Conservation (phyloP, 2,888 invertebrate species). For the Scaptomyza polygonia region DNA sequence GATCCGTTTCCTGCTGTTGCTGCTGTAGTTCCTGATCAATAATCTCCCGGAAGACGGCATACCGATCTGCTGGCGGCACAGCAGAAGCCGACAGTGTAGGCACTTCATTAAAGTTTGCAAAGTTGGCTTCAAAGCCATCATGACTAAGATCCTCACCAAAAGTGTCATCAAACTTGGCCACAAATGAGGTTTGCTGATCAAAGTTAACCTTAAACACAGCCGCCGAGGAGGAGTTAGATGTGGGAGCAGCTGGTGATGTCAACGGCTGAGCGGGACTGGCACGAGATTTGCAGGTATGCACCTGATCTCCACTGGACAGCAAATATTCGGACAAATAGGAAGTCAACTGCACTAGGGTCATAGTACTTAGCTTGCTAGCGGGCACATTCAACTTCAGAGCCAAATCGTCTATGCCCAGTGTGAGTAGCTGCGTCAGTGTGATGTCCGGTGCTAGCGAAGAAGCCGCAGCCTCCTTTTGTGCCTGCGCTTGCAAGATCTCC, state of each 20-base stretch:
- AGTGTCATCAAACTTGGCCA: conserved; percentile 88
- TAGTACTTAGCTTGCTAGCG: conserved; percentile 90
- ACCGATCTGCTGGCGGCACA: conserved; percentile 90
- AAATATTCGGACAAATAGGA: conserved; percentile 88
- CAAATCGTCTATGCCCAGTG: conserved; percentile 92
- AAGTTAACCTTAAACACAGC: conserved; percentile 84
- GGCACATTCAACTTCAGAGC: conserved; percentile 91
- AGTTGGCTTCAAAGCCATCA: conserved; percentile 87
- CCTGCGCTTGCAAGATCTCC: conserved; percentile 80
- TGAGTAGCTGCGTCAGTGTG: conserved; percentile 92
- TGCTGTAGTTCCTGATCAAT: conserved; percentile 90
- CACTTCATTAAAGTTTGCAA: conserved; percentile 86
- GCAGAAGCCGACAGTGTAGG: conserved; percentile 52
- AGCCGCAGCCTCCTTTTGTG: conserved; percentile 40
- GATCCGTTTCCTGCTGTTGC: conserved; percentile 84
- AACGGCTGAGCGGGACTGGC: conserved; percentile 35
- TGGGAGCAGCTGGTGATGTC: conserved; percentile 19
- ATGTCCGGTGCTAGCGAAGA: conserved; percentile 86
- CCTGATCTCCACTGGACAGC: conserved; percentile 84
- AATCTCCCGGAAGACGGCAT: conserved; percentile 94
- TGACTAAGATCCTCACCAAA: conserved; percentile 85
- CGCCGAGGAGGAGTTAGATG: conserved; percentile 20
- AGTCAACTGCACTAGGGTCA: conserved; percentile 94
- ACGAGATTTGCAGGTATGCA: conserved; percentile 65
- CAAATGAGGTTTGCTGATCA: conserved; percentile 84